phyloP scores from a whole-genome alignment of 2,797 vertebrate genomes.

The Phataginus tricuspis region DNA sequence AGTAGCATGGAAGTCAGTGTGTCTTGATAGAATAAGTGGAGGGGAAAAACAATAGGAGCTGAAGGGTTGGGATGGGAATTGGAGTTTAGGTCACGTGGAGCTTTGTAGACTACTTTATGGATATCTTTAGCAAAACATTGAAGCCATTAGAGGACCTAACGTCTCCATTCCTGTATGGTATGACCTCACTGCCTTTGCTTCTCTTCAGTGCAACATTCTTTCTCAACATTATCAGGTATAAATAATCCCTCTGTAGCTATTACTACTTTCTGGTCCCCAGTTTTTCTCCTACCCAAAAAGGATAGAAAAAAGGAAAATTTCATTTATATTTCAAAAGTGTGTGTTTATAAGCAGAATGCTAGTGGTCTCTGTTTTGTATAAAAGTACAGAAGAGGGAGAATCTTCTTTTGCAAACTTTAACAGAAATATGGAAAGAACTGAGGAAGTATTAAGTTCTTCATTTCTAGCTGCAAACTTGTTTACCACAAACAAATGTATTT shows the following conservation, averaged over 20 bases:
- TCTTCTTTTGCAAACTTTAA: not conserved
- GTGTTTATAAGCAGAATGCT: not conserved
- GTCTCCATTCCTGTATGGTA: not conserved
- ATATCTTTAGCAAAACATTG: not conserved
- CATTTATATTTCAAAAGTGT: not conserved
- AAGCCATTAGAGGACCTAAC: no score
- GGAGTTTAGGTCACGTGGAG: not conserved
- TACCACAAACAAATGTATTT: slow-evolving; percentile 70
- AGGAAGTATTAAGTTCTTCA: not conserved
- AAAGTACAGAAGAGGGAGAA: not conserved
- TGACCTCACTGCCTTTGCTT: not conserved
- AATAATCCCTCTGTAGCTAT: not conserved
- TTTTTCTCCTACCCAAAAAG: not conserved
- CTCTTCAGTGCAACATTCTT: accelerated
- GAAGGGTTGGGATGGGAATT: not conserved
- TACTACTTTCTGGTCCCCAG: not conserved
- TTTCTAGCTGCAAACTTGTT: slow-evolving; percentile 68
- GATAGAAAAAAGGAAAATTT: not conserved
- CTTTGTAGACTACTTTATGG: not conserved
- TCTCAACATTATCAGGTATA: no score
- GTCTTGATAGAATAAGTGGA: not conserved
- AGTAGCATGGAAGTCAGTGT: not conserved
- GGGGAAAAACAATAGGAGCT: no score
- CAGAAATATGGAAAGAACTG: not conserved
- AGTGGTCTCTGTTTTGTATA: not conserved